A percentile compares a stretch with the other conserved stretches of the same genome.
Conservation (phyloP, 2,797 vertebrate species). For the Sebastes diaconus region DNA sequence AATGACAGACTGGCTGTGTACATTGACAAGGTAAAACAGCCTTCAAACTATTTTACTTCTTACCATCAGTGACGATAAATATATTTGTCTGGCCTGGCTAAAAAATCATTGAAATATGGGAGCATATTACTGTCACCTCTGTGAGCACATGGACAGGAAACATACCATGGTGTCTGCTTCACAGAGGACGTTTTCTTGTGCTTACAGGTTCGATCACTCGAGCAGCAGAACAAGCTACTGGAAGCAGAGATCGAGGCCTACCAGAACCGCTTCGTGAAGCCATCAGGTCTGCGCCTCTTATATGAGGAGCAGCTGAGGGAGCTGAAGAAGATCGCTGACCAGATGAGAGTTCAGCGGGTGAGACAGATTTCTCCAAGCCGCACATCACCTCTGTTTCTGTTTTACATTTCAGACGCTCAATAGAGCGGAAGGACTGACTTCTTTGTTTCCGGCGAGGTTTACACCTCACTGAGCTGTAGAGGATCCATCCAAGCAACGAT, state of each 20-base stretch:
- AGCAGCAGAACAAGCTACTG: constrained; percentile 77
- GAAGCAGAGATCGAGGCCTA: constrained; percentile 76
- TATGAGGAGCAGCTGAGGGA: constrained; percentile 80
- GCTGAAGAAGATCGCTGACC: constrained; percentile 76
- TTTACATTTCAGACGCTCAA: constrained; percentile 29
- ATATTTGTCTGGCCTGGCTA: neutral
- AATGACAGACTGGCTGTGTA: constrained; percentile 83
- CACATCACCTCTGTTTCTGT: neutral
- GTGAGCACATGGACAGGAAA: constrained; percentile 14
- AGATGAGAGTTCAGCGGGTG: constrained; percentile 78
- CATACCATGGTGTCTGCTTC: neutral
- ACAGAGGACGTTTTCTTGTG: constrained; percentile 7
- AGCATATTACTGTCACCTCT: constrained; percentile 31
- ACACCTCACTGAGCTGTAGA: constrained; percentile 53
- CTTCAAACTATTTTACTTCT: neutral
- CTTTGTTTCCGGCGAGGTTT: constrained; percentile 45
- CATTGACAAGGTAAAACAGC: constrained; percentile 75
- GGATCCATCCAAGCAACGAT: constrained; percentile 44
- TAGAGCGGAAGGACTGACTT: constrained; percentile 27
- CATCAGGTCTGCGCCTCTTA: constrained; percentile 71
- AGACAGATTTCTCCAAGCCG: constrained; percentile 28
- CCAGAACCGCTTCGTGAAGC: constrained; percentile 68
- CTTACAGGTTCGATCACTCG: constrained; percentile 78
- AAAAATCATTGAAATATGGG: neutral
- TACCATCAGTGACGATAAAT: neutral